Conservation (phyloP, 2,888 invertebrate genomes). For the Sinelater perroti region DNA sequence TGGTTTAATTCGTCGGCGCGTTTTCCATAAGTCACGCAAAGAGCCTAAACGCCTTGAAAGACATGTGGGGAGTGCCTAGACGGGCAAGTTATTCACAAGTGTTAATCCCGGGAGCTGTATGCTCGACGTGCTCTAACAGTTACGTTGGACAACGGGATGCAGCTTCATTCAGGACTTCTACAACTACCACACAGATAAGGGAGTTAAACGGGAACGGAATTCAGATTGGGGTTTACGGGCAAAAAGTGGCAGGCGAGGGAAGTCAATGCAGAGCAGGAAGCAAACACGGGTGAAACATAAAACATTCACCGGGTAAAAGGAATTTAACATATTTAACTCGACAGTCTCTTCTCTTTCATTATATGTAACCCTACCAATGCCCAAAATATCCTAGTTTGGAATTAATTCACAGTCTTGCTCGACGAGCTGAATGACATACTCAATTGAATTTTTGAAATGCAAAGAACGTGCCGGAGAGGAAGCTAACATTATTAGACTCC, state of each 20-base stretch:
- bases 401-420: conserved; percentile 4
- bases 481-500: conserved; percentile 20
- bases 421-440: neutral
- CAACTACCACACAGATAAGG: conserved; percentile 20
- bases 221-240: conserved; percentile 15
- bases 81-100: conserved; percentile 17
- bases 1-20: neutral
- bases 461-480: conserved; percentile 20
- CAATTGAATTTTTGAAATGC: conserved; percentile 17
- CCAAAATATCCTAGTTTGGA: neutral
- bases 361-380: too few relatives aligned
- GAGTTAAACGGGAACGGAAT: conserved; percentile 1
- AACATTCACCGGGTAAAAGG: conserved; percentile 4
- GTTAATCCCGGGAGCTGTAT: conserved; percentile 9
- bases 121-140: neutral
- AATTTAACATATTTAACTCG: neutral
- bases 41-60: conserved; percentile 16
- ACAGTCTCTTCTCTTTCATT: neutral
- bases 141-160: conserved; percentile 5
- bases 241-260: conserved; percentile 3
- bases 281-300: conserved; percentile 11
- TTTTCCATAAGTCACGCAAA: neutral
- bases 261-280: neutral
- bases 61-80: neutral
- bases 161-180: conserved; percentile 12